Evolutionary conservation across 1,140 invertebrate genomes (phyloP).

Genomic region (Platorchestia sp.): DNA sequence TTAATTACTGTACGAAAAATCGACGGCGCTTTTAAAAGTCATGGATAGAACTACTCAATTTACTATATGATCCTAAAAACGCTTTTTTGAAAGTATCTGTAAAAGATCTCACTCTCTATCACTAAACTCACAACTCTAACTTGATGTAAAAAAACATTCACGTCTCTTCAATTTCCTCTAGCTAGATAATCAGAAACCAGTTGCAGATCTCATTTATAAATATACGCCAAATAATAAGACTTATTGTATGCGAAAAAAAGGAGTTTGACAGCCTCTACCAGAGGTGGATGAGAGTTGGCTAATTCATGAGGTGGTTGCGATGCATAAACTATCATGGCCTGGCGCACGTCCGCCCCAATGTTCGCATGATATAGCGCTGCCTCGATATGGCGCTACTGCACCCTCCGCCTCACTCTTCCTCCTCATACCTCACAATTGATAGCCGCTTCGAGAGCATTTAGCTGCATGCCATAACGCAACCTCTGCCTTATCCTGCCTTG

Average conservation of each 20-base stretch:
- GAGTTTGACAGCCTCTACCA: background rate
- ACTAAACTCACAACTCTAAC: no score
- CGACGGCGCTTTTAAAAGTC: no score
- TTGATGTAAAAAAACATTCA: no score
- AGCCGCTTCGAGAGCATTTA: background rate
- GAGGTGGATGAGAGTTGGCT: background rate
- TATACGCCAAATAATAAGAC: background rate
- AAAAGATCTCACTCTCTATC: no score
- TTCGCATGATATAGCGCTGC: background rate
- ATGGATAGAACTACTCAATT: no score
- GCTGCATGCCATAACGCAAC: background rate
- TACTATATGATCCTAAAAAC: no score
- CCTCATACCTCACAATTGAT: background rate
- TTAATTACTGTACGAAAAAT: no score
- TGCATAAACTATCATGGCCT: background rate
- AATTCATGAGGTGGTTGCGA: background rate
- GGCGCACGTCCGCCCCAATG: background rate
- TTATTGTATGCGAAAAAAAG: background rate
- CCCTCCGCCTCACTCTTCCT: background rate
- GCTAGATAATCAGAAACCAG: background rate
- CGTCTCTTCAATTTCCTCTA: background rate
- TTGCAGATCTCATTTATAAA: background rate
- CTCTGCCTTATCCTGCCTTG: no score
- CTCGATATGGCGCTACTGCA: background rate
- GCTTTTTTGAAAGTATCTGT: no score